Evolutionary conservation across 2,888 invertebrate species (phyloP).

Genomic region (Muschampia plurimacula): DNA sequence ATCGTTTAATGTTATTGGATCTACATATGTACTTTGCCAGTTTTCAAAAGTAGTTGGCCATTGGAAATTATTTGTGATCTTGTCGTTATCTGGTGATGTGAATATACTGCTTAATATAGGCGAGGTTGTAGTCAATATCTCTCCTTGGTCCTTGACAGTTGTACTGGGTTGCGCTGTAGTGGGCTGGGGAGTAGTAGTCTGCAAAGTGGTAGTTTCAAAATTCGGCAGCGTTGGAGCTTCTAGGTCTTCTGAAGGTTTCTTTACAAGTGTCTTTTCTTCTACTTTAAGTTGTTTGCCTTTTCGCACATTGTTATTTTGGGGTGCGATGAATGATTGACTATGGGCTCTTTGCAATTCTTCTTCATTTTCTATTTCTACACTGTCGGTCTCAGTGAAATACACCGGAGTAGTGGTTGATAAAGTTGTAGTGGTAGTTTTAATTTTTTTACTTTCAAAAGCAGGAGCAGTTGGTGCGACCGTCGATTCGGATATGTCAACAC

Average conservation of each 20-base stretch:
- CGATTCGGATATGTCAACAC: slow-evolving; percentile 65
- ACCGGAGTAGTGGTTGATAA: slow-evolving; percentile 66
- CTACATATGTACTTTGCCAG: slow-evolving; percentile 88
- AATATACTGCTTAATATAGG: slow-evolving; percentile 64
- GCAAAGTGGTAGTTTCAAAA: slow-evolving; percentile 60
- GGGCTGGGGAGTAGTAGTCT: slow-evolving; percentile 53
- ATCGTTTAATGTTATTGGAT: slow-evolving; percentile 90
- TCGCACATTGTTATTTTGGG: slow-evolving; percentile 79
- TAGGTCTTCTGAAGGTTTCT: slow-evolving; percentile 72
- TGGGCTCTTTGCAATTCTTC: slow-evolving; percentile 89
- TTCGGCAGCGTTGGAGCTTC: slow-evolving; percentile 73
- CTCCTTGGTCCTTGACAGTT: slow-evolving; percentile 58
- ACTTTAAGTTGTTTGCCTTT: slow-evolving; percentile 73
- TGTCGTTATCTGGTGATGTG: slow-evolving; percentile 73
- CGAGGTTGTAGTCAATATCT: slow-evolving; percentile 59
- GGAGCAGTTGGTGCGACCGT: slow-evolving; percentile 62
- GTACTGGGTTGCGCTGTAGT: slow-evolving; percentile 57
- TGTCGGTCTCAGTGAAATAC: slow-evolving; percentile 74
- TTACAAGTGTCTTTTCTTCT: slow-evolving; percentile 58
- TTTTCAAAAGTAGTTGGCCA: slow-evolving; percentile 77
- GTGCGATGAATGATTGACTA: slow-evolving; percentile 88
- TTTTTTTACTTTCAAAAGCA: slow-evolving; percentile 77
- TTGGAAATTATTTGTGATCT: slow-evolving; percentile 80
- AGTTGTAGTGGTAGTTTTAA: slow-evolving; percentile 62
- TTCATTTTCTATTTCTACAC: slow-evolving; percentile 81